Base-by-base conservation (phyloP, 2,888 invertebrate genomes). In the Griposia aprilina region DNA sequence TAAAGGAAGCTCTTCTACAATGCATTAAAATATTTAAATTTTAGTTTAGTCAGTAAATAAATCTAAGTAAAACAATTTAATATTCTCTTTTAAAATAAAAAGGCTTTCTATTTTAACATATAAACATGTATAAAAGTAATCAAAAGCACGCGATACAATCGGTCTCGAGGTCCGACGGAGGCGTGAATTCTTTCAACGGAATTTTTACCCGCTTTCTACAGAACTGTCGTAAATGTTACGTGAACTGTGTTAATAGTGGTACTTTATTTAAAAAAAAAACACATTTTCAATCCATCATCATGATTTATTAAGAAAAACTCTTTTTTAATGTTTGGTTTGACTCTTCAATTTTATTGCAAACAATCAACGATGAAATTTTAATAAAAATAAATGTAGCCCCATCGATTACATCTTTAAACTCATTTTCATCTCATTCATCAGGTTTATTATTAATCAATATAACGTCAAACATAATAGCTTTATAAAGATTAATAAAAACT, bases 161-260 rank as follows among this genome's bases (percentile, higher is more conserved):
- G 74, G 71, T 73, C 74, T 66, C 77, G 74, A 74, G 69, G 72
- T 26, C 88, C 88, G 89, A 78, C 85, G 88, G 82, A 85, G 82
- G 77, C 88, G 84, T 85, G 84, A 89, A 86, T 88, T 84, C 88
- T 85, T 86, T 80, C 69, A 78, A 83, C 79, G 80, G 78, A 86
- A 87, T 89, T 78, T 85, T 89, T 87, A 88, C 68, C 81, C 81
- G 84, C 90, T 90, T 89, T 89, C 90, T 89, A 89, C 79, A 82
- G 76, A 83, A 82, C 79, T 81, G 82, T 84, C 84, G 82, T 84
- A 83, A 86, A 87, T 84, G 78, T 84, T 87, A 87, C 81, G 80
- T 82, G 83, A 87, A 87, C 71, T 80, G 86, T 89, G 84, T 87
- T 88, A 81, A 76, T 82, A 78, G 81, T 78, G 26, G 30, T 76